A percentile compares a stretch with the other conserved stretches of the same genome.
Conservation (phyloP, 2,888 invertebrate genomes). For the Andricus curvator region DNA sequence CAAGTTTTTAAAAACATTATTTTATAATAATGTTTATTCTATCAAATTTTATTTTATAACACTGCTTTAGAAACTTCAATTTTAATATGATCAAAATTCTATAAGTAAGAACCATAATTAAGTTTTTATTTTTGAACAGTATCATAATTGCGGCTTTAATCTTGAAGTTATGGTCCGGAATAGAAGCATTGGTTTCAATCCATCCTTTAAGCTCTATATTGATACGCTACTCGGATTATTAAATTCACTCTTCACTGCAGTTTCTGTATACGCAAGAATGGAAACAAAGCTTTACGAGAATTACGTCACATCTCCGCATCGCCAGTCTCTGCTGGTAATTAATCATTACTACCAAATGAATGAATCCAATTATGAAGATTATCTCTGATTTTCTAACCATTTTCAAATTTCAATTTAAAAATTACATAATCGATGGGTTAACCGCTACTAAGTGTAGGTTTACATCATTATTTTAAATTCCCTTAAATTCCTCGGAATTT, state of each 20-base stretch:
- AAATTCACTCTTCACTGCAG: constrained; percentile 87
- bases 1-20: neutral
- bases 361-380: neutral
- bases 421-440: too few species aligned
- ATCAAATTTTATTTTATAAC: neutral
- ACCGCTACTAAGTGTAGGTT: too few species aligned
- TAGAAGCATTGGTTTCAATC: constrained; percentile 85
- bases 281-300: constrained; percentile 88
- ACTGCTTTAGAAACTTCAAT: neutral
- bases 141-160: constrained; percentile 85
- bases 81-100: constrained; percentile 2
- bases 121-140: constrained; percentile 78
- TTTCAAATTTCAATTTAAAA: neutral
- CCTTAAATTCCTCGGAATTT: too few species aligned
- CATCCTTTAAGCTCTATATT: constrained; percentile 87
- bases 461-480: too few species aligned
- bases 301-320: constrained; percentile 70
- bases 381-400: neutral
- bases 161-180: constrained; percentile 82
- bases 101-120: constrained; percentile 4
- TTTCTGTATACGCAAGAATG: constrained; percentile 86
- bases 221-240: constrained; percentile 85
- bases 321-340: constrained; percentile 56
- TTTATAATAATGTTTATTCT: neutral
- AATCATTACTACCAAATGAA: constrained; percentile 53